A percentile compares a stretch with the other conserved stretches of the same genome.
Conservation (phyloP, 1,140 invertebrate genomes). For the Eciton burchellii region DNA sequence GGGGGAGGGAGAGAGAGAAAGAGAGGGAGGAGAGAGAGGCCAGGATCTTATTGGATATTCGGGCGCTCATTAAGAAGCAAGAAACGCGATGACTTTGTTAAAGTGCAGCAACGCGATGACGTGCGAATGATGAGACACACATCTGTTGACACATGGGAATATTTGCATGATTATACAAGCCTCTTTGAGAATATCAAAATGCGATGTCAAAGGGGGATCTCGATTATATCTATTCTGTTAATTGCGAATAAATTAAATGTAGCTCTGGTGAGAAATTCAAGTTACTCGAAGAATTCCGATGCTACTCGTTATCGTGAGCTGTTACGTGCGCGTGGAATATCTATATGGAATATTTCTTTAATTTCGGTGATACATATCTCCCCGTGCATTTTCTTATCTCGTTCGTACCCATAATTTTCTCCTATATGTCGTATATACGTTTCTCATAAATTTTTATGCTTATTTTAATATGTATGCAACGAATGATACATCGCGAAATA, state of each 20-base stretch:
- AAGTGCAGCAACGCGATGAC: not conserved
- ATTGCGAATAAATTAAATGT: not conserved
- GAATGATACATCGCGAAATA: not conserved
- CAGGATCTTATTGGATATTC: slow-evolving; percentile 1
- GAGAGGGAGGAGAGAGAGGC: not conserved
- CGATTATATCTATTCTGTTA: not conserved
- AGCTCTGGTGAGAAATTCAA: not conserved
- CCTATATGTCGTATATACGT: not conserved
- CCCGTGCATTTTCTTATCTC: not conserved
- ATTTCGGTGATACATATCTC: not conserved
- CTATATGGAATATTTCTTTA: not conserved
- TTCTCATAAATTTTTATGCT: not conserved
- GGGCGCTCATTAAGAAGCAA: not conserved
- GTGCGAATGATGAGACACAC: not conserved
- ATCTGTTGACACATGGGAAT: not conserved
- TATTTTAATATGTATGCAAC: no score
- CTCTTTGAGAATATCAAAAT: not conserved
- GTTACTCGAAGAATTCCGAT: not conserved
- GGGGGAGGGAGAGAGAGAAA: not conserved
- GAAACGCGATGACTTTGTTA: slow-evolving; percentile 45
- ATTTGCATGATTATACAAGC: not conserved
- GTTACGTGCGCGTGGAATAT: no score
- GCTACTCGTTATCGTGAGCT: no score
- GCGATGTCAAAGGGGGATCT: not conserved
- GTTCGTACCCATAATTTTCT: not conserved